These are phyloP conservation scores for Thripadectes ignobilis DNA, from an alignment of 2,797 vertebrate species.

Conservation along the genomic window DNA sequence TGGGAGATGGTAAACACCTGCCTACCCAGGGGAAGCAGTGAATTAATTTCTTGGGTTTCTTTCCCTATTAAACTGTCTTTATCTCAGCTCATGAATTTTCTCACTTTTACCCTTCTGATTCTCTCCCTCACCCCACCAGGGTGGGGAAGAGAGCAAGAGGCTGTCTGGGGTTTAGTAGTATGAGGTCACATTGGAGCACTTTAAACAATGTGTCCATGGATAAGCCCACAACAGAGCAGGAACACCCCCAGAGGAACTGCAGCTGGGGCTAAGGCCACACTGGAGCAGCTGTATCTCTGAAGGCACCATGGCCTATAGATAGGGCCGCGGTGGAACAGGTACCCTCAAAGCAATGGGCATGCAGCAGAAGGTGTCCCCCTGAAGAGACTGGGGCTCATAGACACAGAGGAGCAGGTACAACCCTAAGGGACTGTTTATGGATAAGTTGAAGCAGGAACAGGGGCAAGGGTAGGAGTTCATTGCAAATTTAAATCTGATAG, in stretches of 20 bases:
- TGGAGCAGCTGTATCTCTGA: rapidly evolving
- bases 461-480: not conserved
- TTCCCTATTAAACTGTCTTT: not conserved
- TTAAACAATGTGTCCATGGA: rapidly evolving
- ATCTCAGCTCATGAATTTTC: not conserved
- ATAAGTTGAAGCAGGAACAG: not conserved
- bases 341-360: not conserved
- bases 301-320: too few species aligned
- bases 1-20: not conserved
- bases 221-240: not conserved
- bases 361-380: not conserved
- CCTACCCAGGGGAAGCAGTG: not conserved
- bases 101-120: not conserved
- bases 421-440: not conserved
- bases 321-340: not conserved
- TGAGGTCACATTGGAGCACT: not conserved
- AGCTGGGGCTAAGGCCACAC: not conserved
- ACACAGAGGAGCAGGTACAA: not conserved
- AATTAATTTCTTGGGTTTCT: not conserved
- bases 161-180: not conserved
- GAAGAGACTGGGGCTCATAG: not conserved
- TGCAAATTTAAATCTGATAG: rapidly evolving
- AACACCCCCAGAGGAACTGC: not conserved
- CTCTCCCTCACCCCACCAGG: not conserved
- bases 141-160: not conserved